phyloP scores from a whole-genome alignment of 2,113 vertebrate genomes.

The Bambusicola thoracicus region DNA sequence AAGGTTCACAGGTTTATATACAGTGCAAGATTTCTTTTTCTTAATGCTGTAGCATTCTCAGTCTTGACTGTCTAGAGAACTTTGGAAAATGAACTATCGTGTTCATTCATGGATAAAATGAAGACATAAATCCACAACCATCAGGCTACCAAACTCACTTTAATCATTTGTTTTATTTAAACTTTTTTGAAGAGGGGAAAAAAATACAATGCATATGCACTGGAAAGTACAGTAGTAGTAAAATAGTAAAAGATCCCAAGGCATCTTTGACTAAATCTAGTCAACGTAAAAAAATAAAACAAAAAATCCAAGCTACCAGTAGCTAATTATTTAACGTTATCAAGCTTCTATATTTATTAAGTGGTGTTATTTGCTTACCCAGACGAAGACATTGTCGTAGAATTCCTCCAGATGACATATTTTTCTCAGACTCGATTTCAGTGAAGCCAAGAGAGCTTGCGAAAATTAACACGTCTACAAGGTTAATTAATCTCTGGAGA shows the following conservation, averaged over 20 bases:
- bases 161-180: not conserved
- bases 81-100: not conserved
- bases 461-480: slow-evolving; percentile 96
- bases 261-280: not conserved
- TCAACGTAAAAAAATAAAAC: not conserved
- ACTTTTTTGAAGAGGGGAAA: not conserved
- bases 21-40: not conserved
- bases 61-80: not conserved
- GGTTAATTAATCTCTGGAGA: slow-evolving; percentile 92
- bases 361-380: slow-evolving; percentile 77
- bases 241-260: not conserved
- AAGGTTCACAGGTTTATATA: not conserved
- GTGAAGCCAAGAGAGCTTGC: slow-evolving; percentile 96
- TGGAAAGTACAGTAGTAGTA: not conserved
- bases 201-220: not conserved
- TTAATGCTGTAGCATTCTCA: not conserved
- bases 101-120: not conserved
- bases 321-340: not conserved
- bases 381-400: slow-evolving; percentile 94
- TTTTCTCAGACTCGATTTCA: slow-evolving; percentile 98
- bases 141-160: not conserved
- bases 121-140: not conserved
- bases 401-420: slow-evolving; percentile 97
- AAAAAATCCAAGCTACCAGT: not conserved
- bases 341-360: not conserved